A percentile compares a stretch with the other conserved stretches of the same genome.
Conservation (phyloP, 2,113 vertebrate species). For the Stegostoma tigrinum region DNA sequence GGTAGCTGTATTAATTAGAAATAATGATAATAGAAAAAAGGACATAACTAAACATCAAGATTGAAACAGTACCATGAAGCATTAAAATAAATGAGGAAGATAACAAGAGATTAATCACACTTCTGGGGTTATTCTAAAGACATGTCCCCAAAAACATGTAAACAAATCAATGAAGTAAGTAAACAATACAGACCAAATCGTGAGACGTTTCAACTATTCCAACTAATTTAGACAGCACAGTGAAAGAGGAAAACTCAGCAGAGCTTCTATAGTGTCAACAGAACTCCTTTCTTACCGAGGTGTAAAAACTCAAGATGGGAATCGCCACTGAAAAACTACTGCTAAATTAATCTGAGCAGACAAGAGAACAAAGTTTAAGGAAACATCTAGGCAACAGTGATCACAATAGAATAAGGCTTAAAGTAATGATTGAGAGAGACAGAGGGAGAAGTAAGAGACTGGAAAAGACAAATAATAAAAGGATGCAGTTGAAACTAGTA, state of each 20-base stretch:
- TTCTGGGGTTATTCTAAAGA: not conserved
- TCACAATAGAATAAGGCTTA: not conserved
- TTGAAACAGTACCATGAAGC: not conserved
- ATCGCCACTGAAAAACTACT: not conserved
- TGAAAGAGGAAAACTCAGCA: not conserved
- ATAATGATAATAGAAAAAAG: not conserved
- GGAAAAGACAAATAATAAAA: not conserved
- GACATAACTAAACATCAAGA: slow-evolving; percentile 4
- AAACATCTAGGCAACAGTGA: not conserved
- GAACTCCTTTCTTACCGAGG: not conserved
- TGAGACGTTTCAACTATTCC: not conserved
- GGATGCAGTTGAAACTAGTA: not conserved
- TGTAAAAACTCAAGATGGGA: not conserved
- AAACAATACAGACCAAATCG: not conserved
- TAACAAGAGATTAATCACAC: not conserved
- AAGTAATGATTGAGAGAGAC: not conserved
- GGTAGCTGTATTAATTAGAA: not conserved
- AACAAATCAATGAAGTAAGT: not conserved
- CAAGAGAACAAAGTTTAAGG: not conserved
- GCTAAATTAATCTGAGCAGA: not conserved
- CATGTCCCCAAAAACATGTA: not conserved
- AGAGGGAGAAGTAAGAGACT: not conserved
- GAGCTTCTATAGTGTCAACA: not conserved
- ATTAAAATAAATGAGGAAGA: not conserved
- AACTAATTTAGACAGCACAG: not conserved